A percentile compares a stretch with the other conserved stretches of the same genome.
Conservation (phyloP, 2,888 invertebrate genomes). For the Geophilus truncorum region DNA sequence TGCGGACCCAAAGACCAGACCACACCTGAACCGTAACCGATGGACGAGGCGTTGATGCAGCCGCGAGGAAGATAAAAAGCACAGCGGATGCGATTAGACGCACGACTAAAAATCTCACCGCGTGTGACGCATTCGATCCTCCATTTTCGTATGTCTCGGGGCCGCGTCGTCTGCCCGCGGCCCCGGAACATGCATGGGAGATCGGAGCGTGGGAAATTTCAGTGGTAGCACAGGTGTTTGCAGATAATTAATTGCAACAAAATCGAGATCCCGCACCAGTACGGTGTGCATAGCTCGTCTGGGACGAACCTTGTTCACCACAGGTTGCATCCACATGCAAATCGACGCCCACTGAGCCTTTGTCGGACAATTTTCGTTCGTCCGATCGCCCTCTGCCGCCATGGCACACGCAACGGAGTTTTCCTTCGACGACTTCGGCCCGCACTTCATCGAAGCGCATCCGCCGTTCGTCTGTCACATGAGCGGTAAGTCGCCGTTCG, state of each 20-base stretch:
- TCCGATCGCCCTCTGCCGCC: not conserved
- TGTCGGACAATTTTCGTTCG: not conserved
- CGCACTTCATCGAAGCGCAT: not conserved
- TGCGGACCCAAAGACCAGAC: too few species aligned
- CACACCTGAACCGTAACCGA: not conserved
- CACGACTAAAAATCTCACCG: conserved; percentile 30
- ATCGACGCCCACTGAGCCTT: not conserved
- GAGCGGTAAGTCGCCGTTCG: not conserved
- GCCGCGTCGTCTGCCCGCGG: not conserved
- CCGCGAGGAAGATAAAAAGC: conserved; percentile 4
- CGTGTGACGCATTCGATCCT: not conserved
- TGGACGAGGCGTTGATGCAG: not conserved
- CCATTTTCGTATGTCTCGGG: not conserved
- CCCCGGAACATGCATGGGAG: conserved; percentile 15
- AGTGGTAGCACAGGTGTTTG: conserved; percentile 36
- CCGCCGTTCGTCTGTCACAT: not conserved
- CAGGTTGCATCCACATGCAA: not conserved
- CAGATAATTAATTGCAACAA: conserved; percentile 38
- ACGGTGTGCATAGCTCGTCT: not conserved
- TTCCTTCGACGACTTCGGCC: not conserved
- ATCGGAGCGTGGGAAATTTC: conserved; percentile 36
- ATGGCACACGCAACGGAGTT: not conserved
- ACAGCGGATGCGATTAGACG: conserved; percentile 30
- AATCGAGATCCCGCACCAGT: conserved; percentile 34
- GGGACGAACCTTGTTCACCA: not conserved